phyloP scores from a whole-genome alignment of 1,140 invertebrate genomes.

The Chionoecetes opilio region DNA sequence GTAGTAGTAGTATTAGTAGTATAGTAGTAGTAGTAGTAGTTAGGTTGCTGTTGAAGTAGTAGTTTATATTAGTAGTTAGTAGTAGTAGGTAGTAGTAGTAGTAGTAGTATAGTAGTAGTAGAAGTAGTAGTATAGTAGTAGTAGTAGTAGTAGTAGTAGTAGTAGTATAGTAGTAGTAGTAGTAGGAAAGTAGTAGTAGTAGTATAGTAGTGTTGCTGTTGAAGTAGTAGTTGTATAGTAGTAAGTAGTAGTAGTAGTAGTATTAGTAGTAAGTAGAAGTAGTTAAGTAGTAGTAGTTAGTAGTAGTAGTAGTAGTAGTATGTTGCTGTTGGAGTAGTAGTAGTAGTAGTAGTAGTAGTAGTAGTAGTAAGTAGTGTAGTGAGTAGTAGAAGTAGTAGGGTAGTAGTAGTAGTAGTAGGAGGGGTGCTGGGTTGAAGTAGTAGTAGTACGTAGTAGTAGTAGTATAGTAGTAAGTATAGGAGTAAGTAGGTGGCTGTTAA shows the following conservation, averaged over 20 bases:
- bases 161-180: not conserved
- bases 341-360: slow-evolving; percentile 10
- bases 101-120: slow-evolving; percentile 31
- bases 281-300: too few relatives aligned
- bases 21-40: not conserved
- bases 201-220: not conserved
- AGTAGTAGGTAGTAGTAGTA: not conserved
- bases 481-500: not conserved
- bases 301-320: not conserved
- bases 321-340: not conserved
- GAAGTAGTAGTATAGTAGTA: not conserved
- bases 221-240: not conserved
- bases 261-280: not conserved
- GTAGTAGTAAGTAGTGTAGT: not conserved
- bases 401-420: not conserved
- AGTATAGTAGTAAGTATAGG: slow-evolving; percentile 12
- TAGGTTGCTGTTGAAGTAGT: too few relatives aligned
- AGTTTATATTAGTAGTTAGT: not conserved
- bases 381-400: not conserved
- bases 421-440: too few relatives aligned
- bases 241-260: not conserved
- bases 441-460: not conserved
- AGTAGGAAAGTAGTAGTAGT: not conserved
- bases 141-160: slow-evolving; percentile 9
- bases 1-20: not conserved